Evolutionary conservation across 2,113 vertebrate species (phyloP), one percentile per base, ranked within the genome.

Genomic region (Spea multiplicata): DNA sequence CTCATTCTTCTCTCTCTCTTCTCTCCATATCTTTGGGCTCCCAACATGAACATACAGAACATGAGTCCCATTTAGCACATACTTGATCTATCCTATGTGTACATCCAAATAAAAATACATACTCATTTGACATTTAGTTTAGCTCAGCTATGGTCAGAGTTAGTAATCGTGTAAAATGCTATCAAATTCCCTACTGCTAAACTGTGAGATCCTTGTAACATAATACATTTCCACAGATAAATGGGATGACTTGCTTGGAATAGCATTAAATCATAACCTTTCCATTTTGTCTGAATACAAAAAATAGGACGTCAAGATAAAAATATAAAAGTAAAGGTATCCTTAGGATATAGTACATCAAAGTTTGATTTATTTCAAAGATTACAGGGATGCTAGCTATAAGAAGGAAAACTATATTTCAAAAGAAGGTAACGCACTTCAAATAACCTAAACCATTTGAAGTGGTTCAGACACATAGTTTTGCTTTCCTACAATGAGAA

Each of bases 351-450:
- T 46, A 49, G 48, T 45, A 68, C 50, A 47, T 70, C 67, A 70
- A 49, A 70, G 67, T 70, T 49, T 78, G 75, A 78, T 78, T 69
- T 71, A 44, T 64, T 78, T 78, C 55, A 71, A 57, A 65, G 47
- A 62, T 62, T 69, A 59, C 8, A 71, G 61, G 59, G 67, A 64
- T 52, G 69, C 48, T 55, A 70, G 55, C 64, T 62, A 66, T 47
- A 59, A 9, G 55, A 59, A 59, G 14, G 14, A 59, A 59, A 59
- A 12, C 8, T 59, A 59, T 59, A 59, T 9, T 59, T 59, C 55
- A 59, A 59, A 59, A 59, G 55, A 59, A 9, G 55, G 55, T 59
- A 13, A 59, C 14, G 4, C 2, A 59, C 14, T 59, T 59, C 55
- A 59, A 59, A 59, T 59, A 59, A 8, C 55, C 12, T 9, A 59